These are phyloP conservation scores for Aurelia sp. DNA, from an alignment of 30 jellyfish, hydroid and myxozoan genomes.

Conservation along the genomic window DNA sequence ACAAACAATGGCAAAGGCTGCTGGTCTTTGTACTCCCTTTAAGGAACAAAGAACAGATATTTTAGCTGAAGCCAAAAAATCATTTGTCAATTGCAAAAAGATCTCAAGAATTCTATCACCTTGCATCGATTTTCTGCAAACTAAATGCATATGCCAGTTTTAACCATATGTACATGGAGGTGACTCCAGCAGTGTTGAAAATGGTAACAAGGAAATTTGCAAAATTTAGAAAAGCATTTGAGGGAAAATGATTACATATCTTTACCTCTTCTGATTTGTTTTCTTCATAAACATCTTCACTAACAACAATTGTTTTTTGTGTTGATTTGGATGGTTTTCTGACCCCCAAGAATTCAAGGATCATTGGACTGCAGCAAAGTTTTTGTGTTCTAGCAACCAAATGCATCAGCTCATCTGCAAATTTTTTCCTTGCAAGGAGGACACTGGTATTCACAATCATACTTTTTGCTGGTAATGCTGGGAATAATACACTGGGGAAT, in stretches of 20 bases:
- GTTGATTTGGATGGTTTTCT: slow-evolving; percentile 45
- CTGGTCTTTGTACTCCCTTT: too few species aligned
- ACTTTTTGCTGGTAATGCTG: slow-evolving; percentile 79
- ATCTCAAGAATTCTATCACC: too few species aligned
- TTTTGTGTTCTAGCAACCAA: slow-evolving; percentile 95
- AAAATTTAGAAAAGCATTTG: not conserved
- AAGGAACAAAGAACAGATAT: too few species aligned
- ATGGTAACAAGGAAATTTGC: too few species aligned
- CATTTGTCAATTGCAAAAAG: too few species aligned
- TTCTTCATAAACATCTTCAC: slow-evolving; percentile 62
- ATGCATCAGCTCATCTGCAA: slow-evolving; percentile 78
- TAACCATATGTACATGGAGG: too few species aligned
- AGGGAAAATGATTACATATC: too few species aligned
- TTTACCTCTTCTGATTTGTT: slow-evolving; percentile 27
- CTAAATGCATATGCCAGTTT: too few species aligned
- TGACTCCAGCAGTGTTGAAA: too few species aligned
- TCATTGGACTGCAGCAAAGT: slow-evolving; percentile 97
- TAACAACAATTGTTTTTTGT: slow-evolving; percentile 46
- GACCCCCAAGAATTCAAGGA: slow-evolving; percentile 85
- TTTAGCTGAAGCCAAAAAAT: too few species aligned
- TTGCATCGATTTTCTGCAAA: too few species aligned
- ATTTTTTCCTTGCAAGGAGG: slow-evolving; percentile 55
- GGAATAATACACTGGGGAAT: slow-evolving; percentile 95
- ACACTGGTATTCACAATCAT: slow-evolving; percentile 57
- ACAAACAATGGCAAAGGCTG: too few species aligned